phyloP scores from a whole-genome alignment of 92 coral and sea anemone genomes.

The Bergia sp. region DNA sequence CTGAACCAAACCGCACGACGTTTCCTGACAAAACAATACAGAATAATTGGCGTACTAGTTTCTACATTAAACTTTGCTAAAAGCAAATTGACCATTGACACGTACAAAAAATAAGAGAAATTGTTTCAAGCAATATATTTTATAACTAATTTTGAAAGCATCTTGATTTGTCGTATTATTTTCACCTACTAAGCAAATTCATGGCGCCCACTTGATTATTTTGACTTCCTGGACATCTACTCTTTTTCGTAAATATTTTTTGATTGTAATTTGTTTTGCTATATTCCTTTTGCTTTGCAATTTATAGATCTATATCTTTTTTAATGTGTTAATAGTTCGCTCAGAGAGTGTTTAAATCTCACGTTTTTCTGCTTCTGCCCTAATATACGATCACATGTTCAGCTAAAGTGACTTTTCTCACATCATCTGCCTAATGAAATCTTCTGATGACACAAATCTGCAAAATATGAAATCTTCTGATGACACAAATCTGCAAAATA shows the following conservation, averaged over 20 bases:
- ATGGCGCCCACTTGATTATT: not conserved
- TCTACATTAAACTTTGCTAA: not conserved
- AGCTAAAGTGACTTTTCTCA: not conserved
- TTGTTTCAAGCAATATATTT: not conserved
- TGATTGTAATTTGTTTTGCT: no score
- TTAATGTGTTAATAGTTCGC: not conserved
- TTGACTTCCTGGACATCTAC: not conserved
- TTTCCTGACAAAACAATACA: no score
- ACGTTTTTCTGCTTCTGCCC: not conserved
- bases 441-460: not conserved
- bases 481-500: not conserved
- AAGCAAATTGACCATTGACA: no score
- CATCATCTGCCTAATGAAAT: not conserved
- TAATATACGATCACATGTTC: not conserved
- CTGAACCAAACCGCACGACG: not conserved
- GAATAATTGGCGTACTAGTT: not conserved
- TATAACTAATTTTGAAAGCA: not conserved
- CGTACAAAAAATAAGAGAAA: not conserved
- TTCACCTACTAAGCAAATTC: not conserved
- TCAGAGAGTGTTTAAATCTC: not conserved
- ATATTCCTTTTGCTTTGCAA: no score
- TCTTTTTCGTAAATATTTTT: not conserved
- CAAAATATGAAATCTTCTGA: not conserved
- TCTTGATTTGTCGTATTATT: not conserved
- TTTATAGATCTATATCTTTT: no score